Evolutionary conservation across 1,140 invertebrate species (phyloP).

Genomic region (Nasonia giraulti): DNA sequence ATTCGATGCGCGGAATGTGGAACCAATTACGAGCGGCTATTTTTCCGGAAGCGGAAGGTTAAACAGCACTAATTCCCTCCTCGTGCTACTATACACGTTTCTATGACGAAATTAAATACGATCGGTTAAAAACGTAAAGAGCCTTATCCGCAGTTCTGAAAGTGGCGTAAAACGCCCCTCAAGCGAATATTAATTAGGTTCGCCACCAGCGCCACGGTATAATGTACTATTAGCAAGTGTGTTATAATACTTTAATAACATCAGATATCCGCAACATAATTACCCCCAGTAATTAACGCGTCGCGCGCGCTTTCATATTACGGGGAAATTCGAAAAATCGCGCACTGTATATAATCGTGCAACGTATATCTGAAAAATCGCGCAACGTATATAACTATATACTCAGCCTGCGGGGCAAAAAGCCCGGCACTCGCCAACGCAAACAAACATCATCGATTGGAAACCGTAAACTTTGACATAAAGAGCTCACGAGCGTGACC

Average conservation of each 20-base stretch:
- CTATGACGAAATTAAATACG: not conserved
- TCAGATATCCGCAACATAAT: not conserved
- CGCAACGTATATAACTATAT: not conserved
- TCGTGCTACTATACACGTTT: not conserved
- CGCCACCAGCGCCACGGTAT: too few relatives aligned
- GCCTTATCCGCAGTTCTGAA: not conserved
- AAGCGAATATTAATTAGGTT: not conserved
- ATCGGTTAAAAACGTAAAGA: not conserved
- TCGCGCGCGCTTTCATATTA: not conserved
- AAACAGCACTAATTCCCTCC: not conserved
- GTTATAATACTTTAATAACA: not conserved
- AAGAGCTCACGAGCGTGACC: conserved; percentile 11
- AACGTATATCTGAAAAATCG: too few relatives aligned
- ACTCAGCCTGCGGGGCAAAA: not conserved
- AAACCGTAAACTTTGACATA: conserved; percentile 5
- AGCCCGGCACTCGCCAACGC: not conserved
- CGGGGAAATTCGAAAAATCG: not conserved
- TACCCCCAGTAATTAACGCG: not conserved
- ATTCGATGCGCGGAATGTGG: not conserved
- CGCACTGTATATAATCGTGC: not conserved
- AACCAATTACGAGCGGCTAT: not conserved
- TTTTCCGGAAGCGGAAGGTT: not conserved
- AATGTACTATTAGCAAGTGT: not conserved
- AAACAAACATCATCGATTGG: conserved; percentile 9
- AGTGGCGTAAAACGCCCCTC: not conserved